A percentile compares a stretch with the other conserved stretches of the same genome.
Evolutionary conservation across 2,797 vertebrate genomes (phyloP).

Genomic region (Dermochelys coriacea): DNA sequence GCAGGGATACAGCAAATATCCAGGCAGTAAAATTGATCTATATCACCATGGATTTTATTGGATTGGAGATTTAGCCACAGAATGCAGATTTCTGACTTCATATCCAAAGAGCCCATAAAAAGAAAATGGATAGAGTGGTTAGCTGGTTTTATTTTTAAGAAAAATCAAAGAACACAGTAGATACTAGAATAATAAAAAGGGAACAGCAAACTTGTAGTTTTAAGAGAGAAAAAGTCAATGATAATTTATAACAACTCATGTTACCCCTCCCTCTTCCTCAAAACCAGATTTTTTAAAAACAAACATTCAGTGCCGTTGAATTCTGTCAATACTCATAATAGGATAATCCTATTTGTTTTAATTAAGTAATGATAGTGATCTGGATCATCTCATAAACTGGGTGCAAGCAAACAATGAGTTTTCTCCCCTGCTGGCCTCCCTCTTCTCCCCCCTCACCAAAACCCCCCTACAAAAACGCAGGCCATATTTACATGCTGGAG

Average conservation of each 20-base stretch:
- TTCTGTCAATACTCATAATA: background rate
- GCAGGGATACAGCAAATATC: background rate
- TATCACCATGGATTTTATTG: fast-evolving
- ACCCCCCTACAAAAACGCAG: too few relatives aligned
- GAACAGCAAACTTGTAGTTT: background rate
- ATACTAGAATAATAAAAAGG: background rate
- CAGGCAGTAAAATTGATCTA: background rate
- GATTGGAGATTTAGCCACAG: fast-evolving
- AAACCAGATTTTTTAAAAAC: background rate
- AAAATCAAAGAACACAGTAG: background rate
- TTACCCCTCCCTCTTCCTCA: background rate
- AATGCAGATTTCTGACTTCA: background rate
- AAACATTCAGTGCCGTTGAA: background rate
- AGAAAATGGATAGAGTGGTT: background rate
- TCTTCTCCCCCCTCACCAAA: too few relatives aligned
- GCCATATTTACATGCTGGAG: background rate
- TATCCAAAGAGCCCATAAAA: background rate
- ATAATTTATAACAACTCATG: background rate
- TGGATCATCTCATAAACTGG: too few relatives aligned
- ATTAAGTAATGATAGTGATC: background rate
- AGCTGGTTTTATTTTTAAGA: fast-evolving
- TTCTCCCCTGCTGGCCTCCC: background rate
- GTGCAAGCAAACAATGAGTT: background rate
- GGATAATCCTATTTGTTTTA: background rate
- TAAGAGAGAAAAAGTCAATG: background rate